Base-by-base conservation (phyloP, 2,113 vertebrate species). In the Lasiurus cinereus region DNA sequence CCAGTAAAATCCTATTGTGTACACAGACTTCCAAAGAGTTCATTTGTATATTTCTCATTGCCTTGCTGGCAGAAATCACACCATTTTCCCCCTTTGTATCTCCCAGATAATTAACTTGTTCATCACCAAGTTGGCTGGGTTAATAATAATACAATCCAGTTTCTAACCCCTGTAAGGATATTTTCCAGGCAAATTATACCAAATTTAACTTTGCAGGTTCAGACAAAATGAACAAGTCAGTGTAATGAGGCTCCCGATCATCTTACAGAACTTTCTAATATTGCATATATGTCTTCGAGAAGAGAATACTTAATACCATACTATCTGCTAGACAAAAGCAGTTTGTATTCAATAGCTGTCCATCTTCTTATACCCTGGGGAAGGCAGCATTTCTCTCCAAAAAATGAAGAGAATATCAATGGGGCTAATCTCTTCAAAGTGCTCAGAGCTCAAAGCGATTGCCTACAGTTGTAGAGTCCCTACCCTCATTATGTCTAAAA, bases 391-490 rank as follows among this genome's bases (percentile, higher is more conserved):
- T 97, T 80, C 91, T 96, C 79, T 97, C 92, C 85, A 90, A 92
- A 96, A 97, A 97, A 97, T 96, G 96, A 98, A 98, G 97, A 95
- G 97, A 98, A 97, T 98, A 98, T 98, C 98, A 98, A 96, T 96
- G 95, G 97, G 74, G 87, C 95, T 98, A 98, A 98, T 98, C 97
- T 98, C 95, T 98, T 98, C 97, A 98, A 98, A 98, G 97, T 95
- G 94, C 93, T 97, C 84, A 83, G 89, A 0, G 84, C 97, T 97
- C 97, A 98, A 97, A 98, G 97, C 97, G 93, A 97, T 97, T 73
- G 96, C 98, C 96, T 98, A 93, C 83, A 97, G 97, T 96, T 73
- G 70, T 93, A 96, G 33, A 95, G 92, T 97, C 93, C 91, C 96
- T 91, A 97, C 94, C 96, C 92, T 98, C 97, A 98, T 98, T 98